Conservation (phyloP, 2,888 invertebrate genomes). For the Hyles lineata region DNA sequence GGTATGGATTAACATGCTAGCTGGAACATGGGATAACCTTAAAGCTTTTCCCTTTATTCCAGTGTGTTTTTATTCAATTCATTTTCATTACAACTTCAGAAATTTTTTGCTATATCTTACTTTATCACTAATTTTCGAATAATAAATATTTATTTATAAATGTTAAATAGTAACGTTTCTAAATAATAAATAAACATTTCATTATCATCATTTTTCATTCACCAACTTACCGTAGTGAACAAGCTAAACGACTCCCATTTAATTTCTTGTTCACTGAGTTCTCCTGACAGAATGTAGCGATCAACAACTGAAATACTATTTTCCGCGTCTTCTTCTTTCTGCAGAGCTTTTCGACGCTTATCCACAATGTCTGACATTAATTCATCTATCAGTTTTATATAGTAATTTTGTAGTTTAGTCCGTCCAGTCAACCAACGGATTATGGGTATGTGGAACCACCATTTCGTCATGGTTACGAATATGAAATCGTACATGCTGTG, state of each 20-base stretch:
- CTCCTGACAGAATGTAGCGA: slow-evolving; percentile 60
- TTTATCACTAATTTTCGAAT: too few relatives aligned
- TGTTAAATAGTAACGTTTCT: too few relatives aligned
- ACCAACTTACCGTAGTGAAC: slow-evolving; percentile 68
- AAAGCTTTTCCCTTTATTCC: too few relatives aligned
- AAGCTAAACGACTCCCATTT: slow-evolving; percentile 61
- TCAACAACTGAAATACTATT: slow-evolving; percentile 63
- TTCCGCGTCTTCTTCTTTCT: slow-evolving; percentile 40
- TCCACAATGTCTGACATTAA: slow-evolving; percentile 57
- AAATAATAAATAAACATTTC: too few relatives aligned
- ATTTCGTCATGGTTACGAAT: slow-evolving; percentile 65
- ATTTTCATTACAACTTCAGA: too few relatives aligned
- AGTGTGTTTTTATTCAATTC: too few relatives aligned
- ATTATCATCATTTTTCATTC: too few relatives aligned
- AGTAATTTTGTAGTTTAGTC: slow-evolving; percentile 49
- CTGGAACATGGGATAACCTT: too few relatives aligned
- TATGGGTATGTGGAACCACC: slow-evolving; percentile 71
- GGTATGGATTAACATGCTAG: too few relatives aligned
- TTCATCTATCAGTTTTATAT: slow-evolving; percentile 48
- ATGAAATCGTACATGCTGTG: slow-evolving; percentile 62
- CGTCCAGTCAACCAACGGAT: slow-evolving; percentile 60
- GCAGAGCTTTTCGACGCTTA: slow-evolving; percentile 52
- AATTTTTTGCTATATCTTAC: too few relatives aligned
- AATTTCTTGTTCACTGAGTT: slow-evolving; percentile 59
- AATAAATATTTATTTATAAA: too few relatives aligned